Evolutionary conservation across 2,888 invertebrate species (phyloP).

Genomic region (Liopterus haemorrhoidalis): DNA sequence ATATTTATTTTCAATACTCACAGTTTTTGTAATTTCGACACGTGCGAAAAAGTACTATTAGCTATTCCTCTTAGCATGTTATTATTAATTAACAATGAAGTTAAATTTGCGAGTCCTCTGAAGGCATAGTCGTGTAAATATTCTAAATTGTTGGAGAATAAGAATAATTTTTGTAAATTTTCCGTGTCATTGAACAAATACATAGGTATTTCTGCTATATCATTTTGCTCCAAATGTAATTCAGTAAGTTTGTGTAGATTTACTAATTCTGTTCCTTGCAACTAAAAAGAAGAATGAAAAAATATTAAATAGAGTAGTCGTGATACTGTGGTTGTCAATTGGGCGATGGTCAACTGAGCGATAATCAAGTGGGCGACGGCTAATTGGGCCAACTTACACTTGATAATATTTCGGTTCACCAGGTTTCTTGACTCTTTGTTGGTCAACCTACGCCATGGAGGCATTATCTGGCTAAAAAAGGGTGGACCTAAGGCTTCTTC

Average conservation of each 20-base stretch:
- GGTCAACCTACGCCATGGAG: no score
- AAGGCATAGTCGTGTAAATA: conserved; percentile 57
- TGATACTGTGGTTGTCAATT: no score
- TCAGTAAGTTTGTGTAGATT: conserved; percentile 53
- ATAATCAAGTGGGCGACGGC: no score
- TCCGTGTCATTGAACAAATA: conserved; percentile 53
- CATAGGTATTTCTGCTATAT: conserved; percentile 53
- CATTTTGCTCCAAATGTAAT: conserved; percentile 65
- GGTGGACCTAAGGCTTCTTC: no score
- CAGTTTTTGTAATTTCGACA: conserved; percentile 65
- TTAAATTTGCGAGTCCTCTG: conserved; percentile 58
- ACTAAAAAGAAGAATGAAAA: conserved; percentile 43
- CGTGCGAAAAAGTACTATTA: conserved; percentile 56
- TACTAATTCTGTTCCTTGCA: conserved; percentile 52
- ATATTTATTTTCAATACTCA: conserved; percentile 45
- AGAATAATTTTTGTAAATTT: conserved; percentile 59
- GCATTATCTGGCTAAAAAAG: no score
- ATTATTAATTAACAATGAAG: conserved; percentile 62
- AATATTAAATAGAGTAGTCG: not conserved
- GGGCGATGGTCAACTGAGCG: no score
- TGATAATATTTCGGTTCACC: no score
- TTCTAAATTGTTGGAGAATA: conserved; percentile 64
- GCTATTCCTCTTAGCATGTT: conserved; percentile 62
- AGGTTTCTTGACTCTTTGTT: no score
- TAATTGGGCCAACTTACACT: no score